phyloP scores from a whole-genome alignment of 2,797 vertebrate species.

The Cossypha heuglini region DNA sequence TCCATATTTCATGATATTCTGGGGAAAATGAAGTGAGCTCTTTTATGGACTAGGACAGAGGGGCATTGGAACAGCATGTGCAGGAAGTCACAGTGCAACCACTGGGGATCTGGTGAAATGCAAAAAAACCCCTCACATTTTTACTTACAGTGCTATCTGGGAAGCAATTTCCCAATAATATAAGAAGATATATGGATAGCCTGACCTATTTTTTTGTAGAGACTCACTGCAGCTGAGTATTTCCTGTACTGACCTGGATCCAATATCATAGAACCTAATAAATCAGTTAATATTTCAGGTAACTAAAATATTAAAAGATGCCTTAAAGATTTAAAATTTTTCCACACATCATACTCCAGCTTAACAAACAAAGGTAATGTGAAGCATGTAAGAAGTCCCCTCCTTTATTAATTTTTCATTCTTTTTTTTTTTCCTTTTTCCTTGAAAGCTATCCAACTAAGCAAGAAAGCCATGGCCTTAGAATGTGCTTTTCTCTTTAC shows the following conservation, averaged over 20 bases:
- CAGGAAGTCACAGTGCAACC: conserved; percentile 9
- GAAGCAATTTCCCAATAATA: conserved; percentile 51
- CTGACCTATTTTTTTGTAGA: conserved; percentile 50
- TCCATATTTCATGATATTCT: neutral
- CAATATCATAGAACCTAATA: conserved; percentile 61
- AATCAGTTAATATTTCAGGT: conserved; percentile 61
- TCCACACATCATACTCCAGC: conserved; percentile 41
- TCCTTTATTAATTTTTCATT: conserved; percentile 27
- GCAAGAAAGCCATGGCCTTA: conserved; percentile 1
- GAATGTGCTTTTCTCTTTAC: conserved; percentile 6
- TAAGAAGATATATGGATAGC: conserved; percentile 43
- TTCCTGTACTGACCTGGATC: conserved; percentile 62
- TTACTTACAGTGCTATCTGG: conserved; percentile 42
- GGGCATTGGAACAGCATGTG: conserved; percentile 3
- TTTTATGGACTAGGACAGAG: conserved; percentile 9
- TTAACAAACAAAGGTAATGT: conserved; percentile 50
- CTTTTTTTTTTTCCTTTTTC: neutral
- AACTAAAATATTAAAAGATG: conserved; percentile 70
- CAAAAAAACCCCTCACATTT: conserved; percentile 45
- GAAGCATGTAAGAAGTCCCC: conserved; percentile 34
- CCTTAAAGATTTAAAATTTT: conserved; percentile 60
- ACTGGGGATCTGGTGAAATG: neutral
- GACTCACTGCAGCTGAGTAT: conserved; percentile 39
- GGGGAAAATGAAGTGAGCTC: neutral
- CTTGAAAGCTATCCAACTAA: conserved; percentile 29